These are phyloP conservation scores for Leptodactylus fallax DNA, from an alignment of 2,797 vertebrate species.

Conservation along the genomic window DNA sequence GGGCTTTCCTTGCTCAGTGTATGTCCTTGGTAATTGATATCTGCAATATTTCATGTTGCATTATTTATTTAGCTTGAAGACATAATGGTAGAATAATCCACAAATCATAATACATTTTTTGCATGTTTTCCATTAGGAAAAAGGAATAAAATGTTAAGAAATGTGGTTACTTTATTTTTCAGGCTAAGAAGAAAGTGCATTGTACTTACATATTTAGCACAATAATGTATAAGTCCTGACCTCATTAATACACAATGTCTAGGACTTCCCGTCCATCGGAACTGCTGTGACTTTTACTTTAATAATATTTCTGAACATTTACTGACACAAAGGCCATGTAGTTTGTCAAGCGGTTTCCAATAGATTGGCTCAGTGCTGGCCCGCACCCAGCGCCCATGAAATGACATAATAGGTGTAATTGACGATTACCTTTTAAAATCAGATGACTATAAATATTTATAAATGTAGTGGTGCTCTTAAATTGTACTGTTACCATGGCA, in stretches of 20 bases:
- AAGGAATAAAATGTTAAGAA: not conserved
- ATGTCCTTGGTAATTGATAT: no score
- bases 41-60: no score
- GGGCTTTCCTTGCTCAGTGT: no score
- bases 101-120: not conserved
- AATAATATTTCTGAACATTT: not conserved
- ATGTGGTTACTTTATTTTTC: not conserved
- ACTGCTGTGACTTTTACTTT: conserved; percentile 7
- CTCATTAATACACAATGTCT: not conserved
- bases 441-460: conserved; percentile 64
- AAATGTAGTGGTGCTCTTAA: conserved; percentile 57
- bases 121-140: no score
- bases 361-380: conserved; percentile 5
- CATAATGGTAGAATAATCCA: not conserved
- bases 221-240: not conserved
- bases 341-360: conserved; percentile 23
- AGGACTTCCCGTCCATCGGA: not conserved
- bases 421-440: conserved; percentile 56
- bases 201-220: not conserved
- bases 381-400: conserved; percentile 25
- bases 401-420: conserved; percentile 54
- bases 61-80: no score
- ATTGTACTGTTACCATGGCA: conserved; percentile 51
- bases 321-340: conserved; percentile 2
- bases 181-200: not conserved